These are phyloP conservation scores for Goniozus legneri DNA, from an alignment of 1,140 invertebrate genomes.

Conservation along the genomic window DNA sequence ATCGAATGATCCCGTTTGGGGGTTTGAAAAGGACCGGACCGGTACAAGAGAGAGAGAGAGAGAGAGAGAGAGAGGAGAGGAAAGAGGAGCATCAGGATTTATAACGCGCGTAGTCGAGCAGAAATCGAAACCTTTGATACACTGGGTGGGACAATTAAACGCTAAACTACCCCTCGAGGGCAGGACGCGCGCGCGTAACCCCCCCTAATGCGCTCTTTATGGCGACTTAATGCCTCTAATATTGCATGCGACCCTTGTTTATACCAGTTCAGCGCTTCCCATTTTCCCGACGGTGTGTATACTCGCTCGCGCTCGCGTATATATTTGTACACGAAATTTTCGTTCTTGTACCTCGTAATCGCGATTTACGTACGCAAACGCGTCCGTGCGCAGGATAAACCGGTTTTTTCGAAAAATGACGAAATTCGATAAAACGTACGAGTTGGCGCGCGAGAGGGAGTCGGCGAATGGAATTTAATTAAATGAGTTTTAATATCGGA, in stretches of 20 bases:
- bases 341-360: no score
- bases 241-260: constrained; percentile 54
- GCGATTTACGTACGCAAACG: constrained; percentile 1
- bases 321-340: no score
- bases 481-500: no score
- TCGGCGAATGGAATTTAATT: no score
- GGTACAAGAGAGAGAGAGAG: no score
- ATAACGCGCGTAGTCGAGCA: constrained; percentile 42
- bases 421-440: no score
- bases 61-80: no score
- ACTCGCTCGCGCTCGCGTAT: constrained; percentile 25
- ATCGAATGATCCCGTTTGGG: background rate
- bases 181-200: no score
- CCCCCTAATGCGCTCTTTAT: constrained; percentile 56
- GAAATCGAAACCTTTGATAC: constrained; percentile 55
- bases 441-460: no score
- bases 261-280: constrained; percentile 50
- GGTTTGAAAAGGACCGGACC: no score
- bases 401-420: no score
- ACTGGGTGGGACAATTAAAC: constrained; percentile 53
- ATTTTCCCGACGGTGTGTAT: constrained; percentile 43
- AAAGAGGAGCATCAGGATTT: no score
- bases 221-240: constrained; percentile 55
- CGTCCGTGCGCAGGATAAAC: background rate
- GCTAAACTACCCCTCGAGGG: constrained; percentile 55